Evolutionary conservation across 92 coral and sea anemone genomes (phyloP).

Genomic region (Nematostella vectensis): DNA sequence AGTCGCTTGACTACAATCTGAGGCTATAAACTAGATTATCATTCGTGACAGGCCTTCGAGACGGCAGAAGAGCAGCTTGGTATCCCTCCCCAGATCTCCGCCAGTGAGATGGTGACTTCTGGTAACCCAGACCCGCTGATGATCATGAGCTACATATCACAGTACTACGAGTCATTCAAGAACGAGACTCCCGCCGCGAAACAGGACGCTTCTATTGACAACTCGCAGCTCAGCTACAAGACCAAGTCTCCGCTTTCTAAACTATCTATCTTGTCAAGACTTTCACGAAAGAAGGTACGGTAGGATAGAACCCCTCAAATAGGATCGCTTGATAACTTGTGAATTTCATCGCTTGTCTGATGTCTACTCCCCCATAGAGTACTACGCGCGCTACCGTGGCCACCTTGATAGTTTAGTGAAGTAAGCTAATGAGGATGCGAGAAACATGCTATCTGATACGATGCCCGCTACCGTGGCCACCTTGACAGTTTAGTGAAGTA

Average conservation of each 20-base stretch:
- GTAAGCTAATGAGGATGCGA: too few relatives aligned
- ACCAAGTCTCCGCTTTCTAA: conserved; percentile 88
- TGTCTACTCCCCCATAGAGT: too few relatives aligned
- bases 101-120: conserved; percentile 72
- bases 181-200: conserved; percentile 48
- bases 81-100: conserved; percentile 93
- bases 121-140: conserved; percentile 71
- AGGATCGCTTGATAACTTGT: neutral
- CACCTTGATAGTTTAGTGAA: too few relatives aligned
- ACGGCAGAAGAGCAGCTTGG: conserved; percentile 94
- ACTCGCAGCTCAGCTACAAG: conserved; percentile 47
- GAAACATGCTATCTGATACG: too few relatives aligned
- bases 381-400: too few relatives aligned
- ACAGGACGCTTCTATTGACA: conserved; percentile 1
- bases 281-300: conserved; percentile 77
- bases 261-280: conserved; percentile 79
- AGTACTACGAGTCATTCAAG: conserved; percentile 84
- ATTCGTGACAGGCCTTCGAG: conserved; percentile 66
- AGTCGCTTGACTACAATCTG: too few relatives aligned
- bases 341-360: too few relatives aligned
- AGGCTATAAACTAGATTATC: neutral
- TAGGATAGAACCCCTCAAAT: too few relatives aligned
- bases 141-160: conserved; percentile 85
- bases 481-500: too few relatives aligned
- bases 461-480: too few relatives aligned